Percentiles rank a stretch among this genome's conserved stretches.
phyloP scores from a whole-genome alignment of 2,113 vertebrate genomes.

The Prunella fulvescens region DNA sequence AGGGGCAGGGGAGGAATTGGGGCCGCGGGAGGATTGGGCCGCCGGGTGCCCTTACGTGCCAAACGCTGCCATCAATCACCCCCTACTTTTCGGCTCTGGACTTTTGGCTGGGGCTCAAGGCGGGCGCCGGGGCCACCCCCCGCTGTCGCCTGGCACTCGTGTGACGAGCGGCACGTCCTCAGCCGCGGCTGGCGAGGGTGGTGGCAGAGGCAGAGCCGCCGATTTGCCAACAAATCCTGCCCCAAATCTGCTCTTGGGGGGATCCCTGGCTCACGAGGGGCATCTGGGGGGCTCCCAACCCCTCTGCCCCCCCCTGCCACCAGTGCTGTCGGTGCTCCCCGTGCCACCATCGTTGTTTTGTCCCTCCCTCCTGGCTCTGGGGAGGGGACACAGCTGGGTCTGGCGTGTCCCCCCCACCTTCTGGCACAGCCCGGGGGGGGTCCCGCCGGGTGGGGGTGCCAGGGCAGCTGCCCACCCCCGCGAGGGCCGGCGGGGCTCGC shows the following conservation, averaged over 20 bases:
- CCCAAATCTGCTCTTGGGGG: neutral
- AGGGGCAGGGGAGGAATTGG: slow-evolving; percentile 83
- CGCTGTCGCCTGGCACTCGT: neutral
- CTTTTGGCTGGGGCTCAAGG: slow-evolving; percentile 44
- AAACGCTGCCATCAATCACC: slow-evolving; percentile 80
- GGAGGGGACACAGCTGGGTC: neutral
- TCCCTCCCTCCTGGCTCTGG: neutral
- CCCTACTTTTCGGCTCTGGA: slow-evolving; percentile 75
- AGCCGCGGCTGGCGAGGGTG: accelerated
- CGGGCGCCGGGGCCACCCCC: neutral
- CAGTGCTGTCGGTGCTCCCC: accelerated
- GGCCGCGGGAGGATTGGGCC: slow-evolving; percentile 78
- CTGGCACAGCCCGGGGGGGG: neutral
- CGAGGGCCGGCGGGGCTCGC: neutral
- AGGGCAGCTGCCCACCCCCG: slow-evolving; percentile 52
- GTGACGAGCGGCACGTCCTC: neutral
- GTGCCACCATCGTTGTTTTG: neutral
- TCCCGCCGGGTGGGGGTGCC: neutral
- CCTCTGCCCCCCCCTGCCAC: accelerated
- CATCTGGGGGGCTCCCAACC: neutral
- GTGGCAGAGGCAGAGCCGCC: neutral
- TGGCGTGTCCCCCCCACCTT: neutral
- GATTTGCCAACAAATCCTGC: neutral
- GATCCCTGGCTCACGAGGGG: accelerated
- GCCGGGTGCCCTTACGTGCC: slow-evolving; percentile 77